Base-by-base conservation (phyloP, 2,113 vertebrate genomes). In the Cebus imitator region DNA sequence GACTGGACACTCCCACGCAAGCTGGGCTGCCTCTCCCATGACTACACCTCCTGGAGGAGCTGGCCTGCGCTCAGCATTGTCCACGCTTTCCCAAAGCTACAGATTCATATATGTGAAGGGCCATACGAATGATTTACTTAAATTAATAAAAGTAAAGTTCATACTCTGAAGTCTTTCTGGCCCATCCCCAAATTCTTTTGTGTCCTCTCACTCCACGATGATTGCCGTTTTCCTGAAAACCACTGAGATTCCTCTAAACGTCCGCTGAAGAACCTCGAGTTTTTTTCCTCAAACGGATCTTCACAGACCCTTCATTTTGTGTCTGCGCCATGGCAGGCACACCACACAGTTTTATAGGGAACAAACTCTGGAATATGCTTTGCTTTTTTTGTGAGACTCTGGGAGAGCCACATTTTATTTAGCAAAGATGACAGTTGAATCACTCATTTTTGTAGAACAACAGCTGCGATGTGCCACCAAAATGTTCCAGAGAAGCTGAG, bases 401-500 rank as follows among this genome's bases (percentile, higher is more conserved):
- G 27, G 27, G 48, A 84, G 55, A 89, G 55, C 73, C 50, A 48
- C 82, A 79, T 96, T 97, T 96, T 91, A 58, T 80, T 95, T 85
- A 88, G 80, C 84, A 92, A 87, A 61, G 35, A 90, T 96, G 90
- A 96, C 48, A 70, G 84, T 85, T 92, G 87, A 92, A 89, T 96
- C 76, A 52, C 76, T 98, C 91, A 93, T 95, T 97, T 97, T 92
- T 89, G 37, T 82, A 87, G 93, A 96, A 85, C 72, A 90, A 48
- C 92, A 96, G 88, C 95, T 97, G 93, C 0, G 68, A 84, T 10
- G 35, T 91, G 93, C 93, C 95, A 97, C 87, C 57, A 79, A 82
- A 97, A 97, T 95, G 93, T 98, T 97, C 96, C 92, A 97, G 95
- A 89, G 97, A 95, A 95, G 90, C 75, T 32, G 93, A 97, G 95